phyloP scores from a whole-genome alignment of 2,888 invertebrate genomes.

The Drosophila stalkeri region DNA sequence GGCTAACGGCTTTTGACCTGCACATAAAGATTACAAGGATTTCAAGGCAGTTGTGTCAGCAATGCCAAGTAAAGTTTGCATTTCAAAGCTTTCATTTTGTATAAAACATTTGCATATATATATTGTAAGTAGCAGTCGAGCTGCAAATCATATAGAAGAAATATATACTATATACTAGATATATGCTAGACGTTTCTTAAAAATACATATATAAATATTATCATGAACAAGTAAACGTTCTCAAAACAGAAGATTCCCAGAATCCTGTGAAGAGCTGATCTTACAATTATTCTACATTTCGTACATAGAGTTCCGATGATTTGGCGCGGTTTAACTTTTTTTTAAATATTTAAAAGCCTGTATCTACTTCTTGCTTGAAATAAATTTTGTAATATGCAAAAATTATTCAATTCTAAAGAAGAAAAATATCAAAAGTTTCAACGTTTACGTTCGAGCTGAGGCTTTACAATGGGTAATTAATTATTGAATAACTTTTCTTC shows the following conservation, averaged over 20 bases:
- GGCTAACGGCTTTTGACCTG: constrained; percentile 14
- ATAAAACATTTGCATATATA: not conserved
- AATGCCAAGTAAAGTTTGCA: constrained; percentile 12
- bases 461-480: not conserved
- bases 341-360: too few relatives aligned
- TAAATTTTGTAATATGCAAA: too few relatives aligned
- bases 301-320: too few relatives aligned
- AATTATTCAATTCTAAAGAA: too few relatives aligned
- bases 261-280: not conserved
- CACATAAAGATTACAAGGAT: constrained; percentile 23
- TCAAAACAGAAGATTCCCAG: not conserved
- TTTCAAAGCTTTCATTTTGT: not conserved
- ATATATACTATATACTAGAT: too few relatives aligned
- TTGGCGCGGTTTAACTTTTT: too few relatives aligned
- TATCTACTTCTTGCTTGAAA: too few relatives aligned
- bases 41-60: constrained; percentile 5
- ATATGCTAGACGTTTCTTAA: too few relatives aligned
- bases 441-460: too few relatives aligned
- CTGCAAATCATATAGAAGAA: too few relatives aligned
- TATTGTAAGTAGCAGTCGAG: not conserved
- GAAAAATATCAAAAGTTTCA: too few relatives aligned
- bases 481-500: constrained; percentile 5
- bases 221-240: not conserved
- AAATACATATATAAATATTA: not conserved
- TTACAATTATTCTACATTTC: too few relatives aligned